Conservation (phyloP, 2,888 invertebrate genomes). For the Clanis bilineata region DNA sequence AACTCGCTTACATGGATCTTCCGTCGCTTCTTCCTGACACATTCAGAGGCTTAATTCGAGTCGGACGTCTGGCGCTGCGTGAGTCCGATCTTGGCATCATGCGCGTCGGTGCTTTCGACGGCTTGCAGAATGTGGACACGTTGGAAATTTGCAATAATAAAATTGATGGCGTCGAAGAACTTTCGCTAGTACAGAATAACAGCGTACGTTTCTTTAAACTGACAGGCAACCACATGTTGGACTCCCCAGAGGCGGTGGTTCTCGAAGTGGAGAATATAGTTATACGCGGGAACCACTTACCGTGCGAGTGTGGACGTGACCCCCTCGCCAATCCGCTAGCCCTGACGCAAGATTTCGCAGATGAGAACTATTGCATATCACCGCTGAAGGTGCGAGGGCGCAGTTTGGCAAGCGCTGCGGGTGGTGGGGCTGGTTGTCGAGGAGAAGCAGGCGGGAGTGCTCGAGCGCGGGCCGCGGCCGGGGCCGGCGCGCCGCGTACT, state of each 20-base stretch:
- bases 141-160: slow-evolving; percentile 92
- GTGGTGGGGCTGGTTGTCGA: slow-evolving; percentile 62
- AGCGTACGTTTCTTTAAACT: slow-evolving; percentile 87
- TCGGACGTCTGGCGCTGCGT: slow-evolving; percentile 88
- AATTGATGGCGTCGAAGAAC: slow-evolving; percentile 90
- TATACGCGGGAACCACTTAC: slow-evolving; percentile 91
- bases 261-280: slow-evolving; percentile 87
- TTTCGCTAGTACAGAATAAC: slow-evolving; percentile 87
- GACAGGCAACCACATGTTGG: slow-evolving; percentile 92
- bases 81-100: slow-evolving; percentile 92
- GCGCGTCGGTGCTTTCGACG: slow-evolving; percentile 88
- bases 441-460: slow-evolving; percentile 68
- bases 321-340: slow-evolving; percentile 89
- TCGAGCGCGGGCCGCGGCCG: slow-evolving; percentile 54
- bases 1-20: slow-evolving; percentile 92
- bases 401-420: slow-evolving; percentile 83
- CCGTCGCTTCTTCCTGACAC: slow-evolving; percentile 86
- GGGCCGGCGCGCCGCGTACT: slow-evolving; percentile 45
- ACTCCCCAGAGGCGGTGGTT: slow-evolving; percentile 88
- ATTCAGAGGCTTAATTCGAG: slow-evolving; percentile 89
- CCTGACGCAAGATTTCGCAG: slow-evolving; percentile 84
- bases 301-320: slow-evolving; percentile 93
- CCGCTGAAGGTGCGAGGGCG: slow-evolving; percentile 92
- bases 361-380: slow-evolving; percentile 92
- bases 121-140: slow-evolving; percentile 86